These are phyloP conservation scores for Ornithorhynchus anatinus DNA, from an alignment of 2,113 vertebrate species.

Conservation along the genomic window DNA sequence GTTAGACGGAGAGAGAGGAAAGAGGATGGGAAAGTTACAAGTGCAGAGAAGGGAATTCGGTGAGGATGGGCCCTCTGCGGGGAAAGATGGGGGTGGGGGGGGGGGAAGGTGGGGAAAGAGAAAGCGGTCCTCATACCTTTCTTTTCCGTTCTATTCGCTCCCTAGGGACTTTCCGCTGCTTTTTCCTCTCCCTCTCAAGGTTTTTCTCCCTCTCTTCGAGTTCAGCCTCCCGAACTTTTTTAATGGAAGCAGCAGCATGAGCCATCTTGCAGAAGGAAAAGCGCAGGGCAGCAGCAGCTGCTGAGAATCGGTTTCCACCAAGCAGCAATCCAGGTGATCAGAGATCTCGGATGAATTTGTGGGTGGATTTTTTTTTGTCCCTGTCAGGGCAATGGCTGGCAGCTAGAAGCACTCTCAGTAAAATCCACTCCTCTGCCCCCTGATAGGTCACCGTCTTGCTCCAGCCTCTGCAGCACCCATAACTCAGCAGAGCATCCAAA, in stretches of 20 bases:
- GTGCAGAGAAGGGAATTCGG: background rate
- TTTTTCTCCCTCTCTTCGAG: slow-evolving; percentile 84
- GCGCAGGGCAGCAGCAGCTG: slow-evolving; percentile 35
- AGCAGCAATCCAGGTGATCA: slow-evolving; percentile 50
- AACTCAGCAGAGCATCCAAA: slow-evolving; percentile 1
- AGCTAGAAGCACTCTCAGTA: slow-evolving; percentile 48
- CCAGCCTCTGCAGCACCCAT: slow-evolving; percentile 67
- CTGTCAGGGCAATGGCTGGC: slow-evolving; percentile 33
- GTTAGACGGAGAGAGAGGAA: background rate
- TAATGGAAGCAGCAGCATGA: slow-evolving; percentile 94
- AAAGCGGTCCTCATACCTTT: slow-evolving; percentile 83
- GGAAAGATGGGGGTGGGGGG: background rate
- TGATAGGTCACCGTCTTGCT: slow-evolving; percentile 62
- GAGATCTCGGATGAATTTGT: background rate
- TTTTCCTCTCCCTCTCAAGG: slow-evolving; percentile 88
- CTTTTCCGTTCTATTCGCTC: slow-evolving; percentile 91
- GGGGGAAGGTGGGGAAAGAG: background rate
- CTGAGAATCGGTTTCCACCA: slow-evolving; percentile 28
- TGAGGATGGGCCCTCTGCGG: background rate
- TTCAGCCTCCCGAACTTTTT: slow-evolving; percentile 94
- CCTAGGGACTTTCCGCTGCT: slow-evolving; percentile 84
- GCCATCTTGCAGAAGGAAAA: slow-evolving; percentile 79
- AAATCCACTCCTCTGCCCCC: slow-evolving; percentile 61
- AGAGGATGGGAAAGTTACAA: background rate
- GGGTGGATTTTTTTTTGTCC: too few species aligned